Conservation (phyloP, 2,888 invertebrate genomes). For the Heliconius erato region DNA sequence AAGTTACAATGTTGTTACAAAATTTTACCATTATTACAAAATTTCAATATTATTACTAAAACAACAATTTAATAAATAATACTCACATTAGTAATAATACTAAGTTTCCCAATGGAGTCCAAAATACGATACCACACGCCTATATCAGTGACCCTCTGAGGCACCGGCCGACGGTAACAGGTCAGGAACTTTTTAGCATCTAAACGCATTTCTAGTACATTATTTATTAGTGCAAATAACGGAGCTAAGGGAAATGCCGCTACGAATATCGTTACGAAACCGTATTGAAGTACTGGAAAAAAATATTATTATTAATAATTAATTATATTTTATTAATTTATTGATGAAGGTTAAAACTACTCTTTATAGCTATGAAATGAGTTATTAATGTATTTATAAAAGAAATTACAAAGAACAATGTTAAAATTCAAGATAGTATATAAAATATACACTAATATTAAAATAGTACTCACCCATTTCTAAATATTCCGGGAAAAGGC, state of each 20-base stretch:
- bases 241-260: constrained; percentile 99
- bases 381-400: too few relatives aligned
- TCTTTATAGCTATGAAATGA: too few relatives aligned
- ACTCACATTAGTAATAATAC: constrained; percentile 97
- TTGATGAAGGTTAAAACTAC: too few relatives aligned
- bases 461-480: constrained; percentile 93
- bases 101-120: constrained; percentile 96
- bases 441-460: not conserved
- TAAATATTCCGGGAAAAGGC: constrained; percentile 97
- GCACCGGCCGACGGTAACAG: constrained; percentile 94
- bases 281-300: constrained; percentile 95
- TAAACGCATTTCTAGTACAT: constrained; percentile 97
- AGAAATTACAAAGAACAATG: too few relatives aligned
- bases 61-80: too few relatives aligned
- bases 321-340: not conserved
- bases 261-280: constrained; percentile 98
- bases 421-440: too few relatives aligned
- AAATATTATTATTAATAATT: not conserved
- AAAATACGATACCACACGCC: constrained; percentile 98
- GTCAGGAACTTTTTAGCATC: constrained; percentile 97
- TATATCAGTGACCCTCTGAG: constrained; percentile 95
- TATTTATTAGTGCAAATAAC: constrained; percentile 97
- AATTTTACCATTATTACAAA: too few relatives aligned
- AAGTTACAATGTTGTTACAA: too few relatives aligned
- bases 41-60: too few relatives aligned